Percentiles rank a stretch among this genome's conserved stretches.
Conservation (phyloP, 1,140 invertebrate genomes). For the Eumaeus atala region DNA sequence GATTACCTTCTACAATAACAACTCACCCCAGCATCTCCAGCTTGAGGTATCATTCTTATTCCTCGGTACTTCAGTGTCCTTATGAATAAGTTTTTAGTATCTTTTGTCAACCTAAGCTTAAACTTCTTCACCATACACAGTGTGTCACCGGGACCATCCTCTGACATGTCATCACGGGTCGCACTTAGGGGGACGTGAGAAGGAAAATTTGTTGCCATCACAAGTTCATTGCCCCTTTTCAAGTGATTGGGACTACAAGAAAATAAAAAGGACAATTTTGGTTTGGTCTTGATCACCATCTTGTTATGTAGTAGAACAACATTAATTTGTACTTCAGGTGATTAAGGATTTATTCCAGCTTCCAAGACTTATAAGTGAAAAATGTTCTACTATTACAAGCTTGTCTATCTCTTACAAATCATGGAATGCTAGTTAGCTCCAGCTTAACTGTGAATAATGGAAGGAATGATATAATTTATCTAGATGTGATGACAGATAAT, state of each 20-base stretch:
- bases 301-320: no score
- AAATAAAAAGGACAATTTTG: no score
- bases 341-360: no score
- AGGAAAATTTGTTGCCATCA: constrained; percentile 33
- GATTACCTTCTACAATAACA: constrained; percentile 7
- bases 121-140: constrained; percentile 40
- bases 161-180: constrained; percentile 14
- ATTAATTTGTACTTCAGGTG: no score
- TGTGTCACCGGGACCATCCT: constrained; percentile 18
- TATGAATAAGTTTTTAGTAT: constrained; percentile 28
- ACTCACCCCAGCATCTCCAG: constrained; percentile 24
- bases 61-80: constrained; percentile 51
- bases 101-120: constrained; percentile 32
- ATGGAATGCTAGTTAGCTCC: no score
- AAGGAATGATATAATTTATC: no score
- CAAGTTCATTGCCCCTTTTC: constrained; percentile 40
- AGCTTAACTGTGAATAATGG: no score
- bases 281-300: neutral
- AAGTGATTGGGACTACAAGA: constrained; percentile 47
- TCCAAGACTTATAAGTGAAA: no score
- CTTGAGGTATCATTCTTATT: constrained; percentile 34
- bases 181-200: constrained; percentile 22
- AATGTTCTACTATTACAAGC: no score
- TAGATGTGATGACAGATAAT: no score
- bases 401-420: no score